These are phyloP conservation scores for Bombus pyrosoma DNA, from an alignment of 1,140 invertebrate species.

Conservation along the genomic window DNA sequence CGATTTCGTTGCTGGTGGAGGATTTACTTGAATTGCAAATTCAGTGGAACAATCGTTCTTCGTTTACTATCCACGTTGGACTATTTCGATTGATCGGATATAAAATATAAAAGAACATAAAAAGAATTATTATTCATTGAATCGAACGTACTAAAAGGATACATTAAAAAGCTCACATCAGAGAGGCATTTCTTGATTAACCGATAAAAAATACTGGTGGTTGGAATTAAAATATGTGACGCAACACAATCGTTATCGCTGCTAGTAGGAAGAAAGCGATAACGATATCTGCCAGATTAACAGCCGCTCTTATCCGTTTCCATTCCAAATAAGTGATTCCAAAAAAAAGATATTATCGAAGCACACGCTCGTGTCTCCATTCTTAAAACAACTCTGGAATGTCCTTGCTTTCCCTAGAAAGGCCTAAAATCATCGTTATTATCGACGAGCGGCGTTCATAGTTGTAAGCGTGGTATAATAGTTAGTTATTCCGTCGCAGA, in stretches of 20 bases:
- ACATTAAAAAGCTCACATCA: too few relatives aligned
- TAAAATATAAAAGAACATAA: too few relatives aligned
- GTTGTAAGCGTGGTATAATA: background rate
- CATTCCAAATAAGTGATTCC: background rate
- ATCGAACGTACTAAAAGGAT: too few relatives aligned
- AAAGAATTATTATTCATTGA: too few relatives aligned
- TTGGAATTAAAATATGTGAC: background rate
- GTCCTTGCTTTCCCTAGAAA: too few relatives aligned
- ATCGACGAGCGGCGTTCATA: background rate
- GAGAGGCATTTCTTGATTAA: background rate
- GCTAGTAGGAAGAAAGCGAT: slow-evolving; percentile 6
- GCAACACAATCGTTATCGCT: background rate
- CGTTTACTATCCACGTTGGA: too few relatives aligned
- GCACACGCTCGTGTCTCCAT: background rate
- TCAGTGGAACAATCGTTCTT: too few relatives aligned
- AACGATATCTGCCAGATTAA: slow-evolving; percentile 1
- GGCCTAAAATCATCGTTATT: too few relatives aligned
- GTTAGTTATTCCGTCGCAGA: background rate
- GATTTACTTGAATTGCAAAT: too few relatives aligned
- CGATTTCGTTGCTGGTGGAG: too few relatives aligned
- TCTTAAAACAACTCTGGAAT: background rate
- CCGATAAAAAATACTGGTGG: background rate
- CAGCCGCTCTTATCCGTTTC: background rate
- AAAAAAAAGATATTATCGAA: background rate
- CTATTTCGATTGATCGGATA: too few relatives aligned